Evolutionary conservation across 2,113 vertebrate species (phyloP).

Genomic region (Limanda limanda): DNA sequence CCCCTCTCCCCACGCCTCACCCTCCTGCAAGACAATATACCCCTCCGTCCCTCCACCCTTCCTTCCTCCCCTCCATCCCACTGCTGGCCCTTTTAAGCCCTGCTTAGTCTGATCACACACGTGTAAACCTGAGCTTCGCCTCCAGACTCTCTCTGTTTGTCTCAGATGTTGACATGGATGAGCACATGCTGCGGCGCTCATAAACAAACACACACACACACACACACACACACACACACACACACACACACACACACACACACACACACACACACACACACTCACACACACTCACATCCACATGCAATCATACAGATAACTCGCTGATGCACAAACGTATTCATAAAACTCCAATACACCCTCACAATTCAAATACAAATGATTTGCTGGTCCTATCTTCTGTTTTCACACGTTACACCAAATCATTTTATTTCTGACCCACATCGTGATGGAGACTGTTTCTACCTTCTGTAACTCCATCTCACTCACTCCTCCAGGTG

Average conservation of each 20-base stretch:
- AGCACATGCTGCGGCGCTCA: conserved; percentile 2
- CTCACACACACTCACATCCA: neutral
- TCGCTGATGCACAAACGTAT: conserved; percentile 47
- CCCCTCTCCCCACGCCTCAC: conserved; percentile 16
- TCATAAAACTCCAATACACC: conserved; percentile 18
- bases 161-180: conserved; percentile 43
- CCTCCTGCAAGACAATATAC: conserved; percentile 62
- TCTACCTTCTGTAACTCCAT: conserved; percentile 45
- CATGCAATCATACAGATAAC: conserved; percentile 26
- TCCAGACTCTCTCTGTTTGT: conserved; percentile 48
- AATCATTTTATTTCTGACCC: conserved; percentile 43
- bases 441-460: conserved; percentile 44
- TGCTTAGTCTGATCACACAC: conserved; percentile 72
- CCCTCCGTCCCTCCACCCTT: conserved; percentile 23
- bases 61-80: conserved; percentile 25
- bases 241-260: neutral
- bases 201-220: conserved; percentile 37
- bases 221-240: neutral
- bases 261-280: neutral
- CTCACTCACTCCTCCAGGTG: conserved; percentile 60
- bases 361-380: conserved; percentile 55
- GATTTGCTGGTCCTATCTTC: conserved; percentile 29
- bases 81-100: conserved; percentile 65
- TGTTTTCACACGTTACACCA: conserved; percentile 36
- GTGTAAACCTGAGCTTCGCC: conserved; percentile 68